Percentiles rank a stretch among this genome's conserved stretches.
These are phyloP conservation scores for Pipistrellus kuhlii DNA, from an alignment of 2,797 vertebrate genomes.

Conservation along the genomic window DNA sequence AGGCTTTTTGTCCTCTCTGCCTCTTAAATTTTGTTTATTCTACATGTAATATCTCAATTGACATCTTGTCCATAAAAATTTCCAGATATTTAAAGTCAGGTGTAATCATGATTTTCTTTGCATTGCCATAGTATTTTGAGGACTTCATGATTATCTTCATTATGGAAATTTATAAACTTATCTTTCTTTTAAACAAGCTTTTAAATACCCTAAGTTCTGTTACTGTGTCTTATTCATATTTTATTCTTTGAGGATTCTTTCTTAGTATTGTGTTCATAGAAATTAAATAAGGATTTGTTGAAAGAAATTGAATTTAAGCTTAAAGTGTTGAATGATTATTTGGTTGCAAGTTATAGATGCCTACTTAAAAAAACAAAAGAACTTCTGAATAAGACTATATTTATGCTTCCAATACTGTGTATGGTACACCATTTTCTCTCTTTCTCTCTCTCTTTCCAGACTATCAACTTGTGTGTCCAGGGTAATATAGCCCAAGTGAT, in stretches of 20 bases:
- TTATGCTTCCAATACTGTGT: background rate
- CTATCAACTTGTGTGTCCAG: background rate
- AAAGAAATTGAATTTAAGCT: slow-evolving; percentile 9
- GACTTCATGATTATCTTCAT: background rate
- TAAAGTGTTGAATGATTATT: background rate
- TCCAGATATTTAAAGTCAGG: background rate
- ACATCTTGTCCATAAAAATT: background rate
- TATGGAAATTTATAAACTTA: background rate
- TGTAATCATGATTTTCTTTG: background rate
- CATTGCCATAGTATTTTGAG: background rate
- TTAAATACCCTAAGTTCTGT: background rate
- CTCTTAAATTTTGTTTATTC: background rate
- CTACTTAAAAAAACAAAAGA: background rate
- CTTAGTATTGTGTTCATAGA: background rate
- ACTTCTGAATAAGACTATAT: background rate
- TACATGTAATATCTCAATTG: background rate
- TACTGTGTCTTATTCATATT: background rate
- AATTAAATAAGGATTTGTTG: slow-evolving; percentile 7
- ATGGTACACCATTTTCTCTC: background rate
- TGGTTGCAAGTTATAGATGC: background rate
- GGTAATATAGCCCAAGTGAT: background rate
- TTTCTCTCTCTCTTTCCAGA: background rate
- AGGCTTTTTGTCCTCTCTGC: background rate
- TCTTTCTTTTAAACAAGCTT: background rate
- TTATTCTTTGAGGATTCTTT: slow-evolving; percentile 11